Conservation (phyloP, 2,113 vertebrate genomes). For the Lutjanus erythropterus region DNA sequence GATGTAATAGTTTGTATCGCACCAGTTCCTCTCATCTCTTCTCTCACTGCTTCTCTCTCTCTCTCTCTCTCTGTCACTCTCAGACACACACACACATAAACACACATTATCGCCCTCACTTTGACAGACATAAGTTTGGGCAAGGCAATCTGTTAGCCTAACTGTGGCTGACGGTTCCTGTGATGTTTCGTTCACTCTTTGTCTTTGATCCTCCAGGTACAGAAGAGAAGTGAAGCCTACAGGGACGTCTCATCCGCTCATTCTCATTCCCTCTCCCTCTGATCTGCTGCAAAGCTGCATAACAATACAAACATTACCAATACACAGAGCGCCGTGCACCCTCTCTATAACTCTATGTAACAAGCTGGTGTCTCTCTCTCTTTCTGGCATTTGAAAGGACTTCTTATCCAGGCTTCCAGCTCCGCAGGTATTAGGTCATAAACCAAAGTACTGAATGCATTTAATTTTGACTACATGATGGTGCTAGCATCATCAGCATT, state of each 20-base stretch:
- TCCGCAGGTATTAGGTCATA: neutral
- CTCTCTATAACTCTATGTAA: slow-evolving; percentile 16
- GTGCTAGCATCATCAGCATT: neutral
- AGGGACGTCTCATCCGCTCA: slow-evolving; percentile 58
- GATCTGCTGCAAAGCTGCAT: slow-evolving; percentile 58
- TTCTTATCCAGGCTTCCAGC: slow-evolving; percentile 1
- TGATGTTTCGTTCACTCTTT: slow-evolving; percentile 60
- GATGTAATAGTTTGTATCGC: slow-evolving; percentile 10
- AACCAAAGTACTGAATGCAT: neutral
- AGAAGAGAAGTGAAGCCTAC: slow-evolving; percentile 68
- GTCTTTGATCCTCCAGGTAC: slow-evolving; percentile 79
- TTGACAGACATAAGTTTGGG: slow-evolving; percentile 64
- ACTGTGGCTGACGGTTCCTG: slow-evolving; percentile 68
- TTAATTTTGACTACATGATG: neutral
- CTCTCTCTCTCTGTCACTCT: neutral
- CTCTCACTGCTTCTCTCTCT: neutral
- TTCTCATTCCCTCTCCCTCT: slow-evolving; percentile 59
- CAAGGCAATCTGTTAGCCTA: slow-evolving; percentile 70
- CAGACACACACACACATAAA: neutral
- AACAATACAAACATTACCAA: slow-evolving; percentile 37
- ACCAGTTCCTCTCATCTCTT: neutral
- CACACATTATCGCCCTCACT: slow-evolving; percentile 4
- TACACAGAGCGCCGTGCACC: neutral
- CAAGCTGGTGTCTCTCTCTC: slow-evolving; percentile 10
- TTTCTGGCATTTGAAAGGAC: neutral